These are phyloP conservation scores for Cherax quadricarinatus DNA, from an alignment of 1,140 invertebrate species.

Conservation along the genomic window DNA sequence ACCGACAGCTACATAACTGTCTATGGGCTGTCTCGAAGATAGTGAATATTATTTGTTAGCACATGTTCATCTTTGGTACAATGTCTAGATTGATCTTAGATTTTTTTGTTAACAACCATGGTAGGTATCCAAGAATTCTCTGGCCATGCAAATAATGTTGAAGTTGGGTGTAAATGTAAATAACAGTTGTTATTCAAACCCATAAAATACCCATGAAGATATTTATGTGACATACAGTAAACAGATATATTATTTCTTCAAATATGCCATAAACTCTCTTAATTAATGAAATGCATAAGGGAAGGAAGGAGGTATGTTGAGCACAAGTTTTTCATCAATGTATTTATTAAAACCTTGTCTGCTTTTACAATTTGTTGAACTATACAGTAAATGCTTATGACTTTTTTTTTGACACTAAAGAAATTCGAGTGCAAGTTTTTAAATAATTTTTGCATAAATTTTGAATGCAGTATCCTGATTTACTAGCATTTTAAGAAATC, in stretches of 20 bases:
- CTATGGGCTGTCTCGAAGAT: conserved; percentile 78
- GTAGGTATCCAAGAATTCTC: not conserved
- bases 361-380: not conserved
- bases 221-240: not conserved
- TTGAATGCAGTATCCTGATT: not conserved
- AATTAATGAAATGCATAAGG: not conserved
- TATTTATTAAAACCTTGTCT: not conserved
- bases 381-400: not conserved
- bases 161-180: not conserved
- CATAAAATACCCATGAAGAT: not conserved
- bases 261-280: not conserved
- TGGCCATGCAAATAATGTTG: not conserved
- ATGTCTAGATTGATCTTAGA: not conserved
- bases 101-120: conserved; percentile 1
- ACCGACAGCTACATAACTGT: conserved; percentile 87
- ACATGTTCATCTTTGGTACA: not conserved
- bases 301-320: not conserved
- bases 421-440: no score
- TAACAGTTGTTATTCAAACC: not conserved
- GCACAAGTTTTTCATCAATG: not conserved
- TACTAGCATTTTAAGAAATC: no score
- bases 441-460: not conserved
- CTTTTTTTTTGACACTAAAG: no score
- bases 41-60: conserved; percentile 27
- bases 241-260: not conserved